Evolutionary conservation across 2,113 vertebrate genomes (phyloP).

Genomic region (Upupa epops): DNA sequence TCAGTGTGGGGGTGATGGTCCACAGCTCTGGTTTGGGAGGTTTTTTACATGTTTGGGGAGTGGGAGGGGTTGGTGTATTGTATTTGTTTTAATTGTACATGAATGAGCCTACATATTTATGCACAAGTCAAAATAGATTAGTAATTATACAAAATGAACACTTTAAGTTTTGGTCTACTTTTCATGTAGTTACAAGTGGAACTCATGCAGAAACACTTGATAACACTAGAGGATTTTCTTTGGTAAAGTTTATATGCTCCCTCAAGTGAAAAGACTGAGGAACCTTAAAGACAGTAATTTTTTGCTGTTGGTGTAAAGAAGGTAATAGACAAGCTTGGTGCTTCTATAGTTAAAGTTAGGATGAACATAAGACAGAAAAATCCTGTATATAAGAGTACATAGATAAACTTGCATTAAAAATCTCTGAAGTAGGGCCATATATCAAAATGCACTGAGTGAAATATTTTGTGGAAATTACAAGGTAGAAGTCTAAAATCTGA

Average conservation of each 20-base stretch:
- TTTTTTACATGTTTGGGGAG: no score
- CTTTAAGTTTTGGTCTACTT: not conserved
- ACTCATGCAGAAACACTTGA: not conserved
- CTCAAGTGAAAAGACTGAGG: not conserved
- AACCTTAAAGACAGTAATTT: not conserved
- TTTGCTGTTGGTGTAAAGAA: not conserved
- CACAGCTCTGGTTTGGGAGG: not conserved
- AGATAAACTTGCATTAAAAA: not conserved
- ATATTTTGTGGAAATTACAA: not conserved
- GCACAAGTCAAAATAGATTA: not conserved
- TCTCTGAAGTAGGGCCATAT: not conserved
- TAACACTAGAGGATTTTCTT: not conserved
- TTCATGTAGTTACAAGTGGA: not conserved
- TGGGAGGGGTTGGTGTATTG: not conserved
- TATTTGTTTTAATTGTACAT: not conserved
- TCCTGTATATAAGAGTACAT: not conserved
- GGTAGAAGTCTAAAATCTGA: not conserved
- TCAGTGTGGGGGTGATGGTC: fast-evolving
- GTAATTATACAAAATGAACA: not conserved
- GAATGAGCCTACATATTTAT: not conserved
- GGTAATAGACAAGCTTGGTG: not conserved
- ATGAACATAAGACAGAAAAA: not conserved
- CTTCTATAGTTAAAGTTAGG: not conserved
- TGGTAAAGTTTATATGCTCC: not conserved
- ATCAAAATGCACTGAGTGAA: not conserved